These are phyloP conservation scores for Sceloporus tristichus DNA, from an alignment of 2,113 vertebrate genomes.

Conservation along the genomic window DNA sequence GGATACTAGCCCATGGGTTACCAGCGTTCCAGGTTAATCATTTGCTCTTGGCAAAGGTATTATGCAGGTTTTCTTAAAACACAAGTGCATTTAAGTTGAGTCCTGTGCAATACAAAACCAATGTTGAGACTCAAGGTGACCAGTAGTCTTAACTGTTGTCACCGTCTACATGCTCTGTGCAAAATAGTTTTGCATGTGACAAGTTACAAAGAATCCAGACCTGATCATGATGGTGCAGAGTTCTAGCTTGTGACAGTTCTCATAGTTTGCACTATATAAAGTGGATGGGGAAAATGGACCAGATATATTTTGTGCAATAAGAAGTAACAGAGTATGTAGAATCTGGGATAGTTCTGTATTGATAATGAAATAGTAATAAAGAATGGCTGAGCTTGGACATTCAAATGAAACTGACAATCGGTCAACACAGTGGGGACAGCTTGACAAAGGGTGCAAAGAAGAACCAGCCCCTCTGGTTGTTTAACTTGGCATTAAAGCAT, in stretches of 20 bases:
- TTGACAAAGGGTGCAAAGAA: conserved; percentile 39
- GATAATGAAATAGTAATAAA: conserved; percentile 55
- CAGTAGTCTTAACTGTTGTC: conserved; percentile 39
- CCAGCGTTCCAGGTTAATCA: conserved; percentile 53
- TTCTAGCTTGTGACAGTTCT: conserved; percentile 63
- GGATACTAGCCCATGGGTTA: conserved; percentile 46
- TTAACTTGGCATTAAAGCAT: conserved; percentile 70
- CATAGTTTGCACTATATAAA: conserved; percentile 68
- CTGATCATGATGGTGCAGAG: conserved; percentile 45
- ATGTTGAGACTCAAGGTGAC: conserved; percentile 50
- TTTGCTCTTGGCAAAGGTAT: conserved; percentile 48
- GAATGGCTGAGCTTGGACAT: conserved; percentile 63
- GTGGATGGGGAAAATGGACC: conserved; percentile 54
- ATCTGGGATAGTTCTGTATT: conserved; percentile 57
- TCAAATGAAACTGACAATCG: conserved; percentile 73
- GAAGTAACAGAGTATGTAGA: conserved; percentile 61
- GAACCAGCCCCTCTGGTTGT: conserved; percentile 54
- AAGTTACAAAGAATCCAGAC: conserved; percentile 54
- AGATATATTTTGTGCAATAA: conserved; percentile 68
- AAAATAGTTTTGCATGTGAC: conserved; percentile 30
- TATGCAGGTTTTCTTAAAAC: conserved; percentile 61
- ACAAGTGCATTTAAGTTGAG: conserved; percentile 74
- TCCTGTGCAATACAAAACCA: conserved; percentile 69
- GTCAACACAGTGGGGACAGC: conserved; percentile 53
- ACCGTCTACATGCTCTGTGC: conserved; percentile 42